Conservation (phyloP, 2,888 invertebrate species). For the Rotaria macrura region DNA sequence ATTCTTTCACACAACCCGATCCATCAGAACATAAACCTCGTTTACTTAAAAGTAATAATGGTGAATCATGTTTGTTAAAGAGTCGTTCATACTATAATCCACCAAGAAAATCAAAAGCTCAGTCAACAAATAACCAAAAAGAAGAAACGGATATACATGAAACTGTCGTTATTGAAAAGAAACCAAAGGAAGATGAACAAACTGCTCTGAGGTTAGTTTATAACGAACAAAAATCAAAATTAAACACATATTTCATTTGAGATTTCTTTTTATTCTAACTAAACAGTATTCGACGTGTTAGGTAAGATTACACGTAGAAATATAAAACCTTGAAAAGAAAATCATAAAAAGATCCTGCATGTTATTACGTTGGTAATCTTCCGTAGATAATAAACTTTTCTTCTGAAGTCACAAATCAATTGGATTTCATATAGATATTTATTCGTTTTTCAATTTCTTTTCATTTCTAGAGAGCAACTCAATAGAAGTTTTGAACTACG, state of each 20-base stretch:
- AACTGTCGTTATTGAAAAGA: neutral
- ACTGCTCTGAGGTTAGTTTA: neutral
- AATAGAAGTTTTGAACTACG: neutral
- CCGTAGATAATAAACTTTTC: neutral
- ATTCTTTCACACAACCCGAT: neutral
- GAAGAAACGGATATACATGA: neutral
- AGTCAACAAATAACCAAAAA: neutral
- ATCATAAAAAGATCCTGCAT: neutral
- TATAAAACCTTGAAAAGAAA: neutral
- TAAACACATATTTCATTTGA: neutral
- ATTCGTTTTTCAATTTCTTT: neutral
- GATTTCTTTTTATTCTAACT: neutral
- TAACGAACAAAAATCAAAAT: neutral
- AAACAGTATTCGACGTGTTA: neutral
- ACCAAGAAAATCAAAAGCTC: neutral
- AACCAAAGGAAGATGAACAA: neutral
- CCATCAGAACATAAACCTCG: neutral
- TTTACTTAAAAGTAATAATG: neutral
- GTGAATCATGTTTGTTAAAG: neutral
- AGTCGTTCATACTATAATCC: neutral
- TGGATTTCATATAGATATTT: too few relatives aligned
- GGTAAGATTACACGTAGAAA: neutral
- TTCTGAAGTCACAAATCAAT: too few relatives aligned
- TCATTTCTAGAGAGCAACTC: neutral
- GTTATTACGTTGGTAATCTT: too few relatives aligned